Evolutionary conservation across 2,888 invertebrate species (phyloP), one percentile per base, ranked within the genome.

Genomic region (Blastobasis lacticolella): DNA sequence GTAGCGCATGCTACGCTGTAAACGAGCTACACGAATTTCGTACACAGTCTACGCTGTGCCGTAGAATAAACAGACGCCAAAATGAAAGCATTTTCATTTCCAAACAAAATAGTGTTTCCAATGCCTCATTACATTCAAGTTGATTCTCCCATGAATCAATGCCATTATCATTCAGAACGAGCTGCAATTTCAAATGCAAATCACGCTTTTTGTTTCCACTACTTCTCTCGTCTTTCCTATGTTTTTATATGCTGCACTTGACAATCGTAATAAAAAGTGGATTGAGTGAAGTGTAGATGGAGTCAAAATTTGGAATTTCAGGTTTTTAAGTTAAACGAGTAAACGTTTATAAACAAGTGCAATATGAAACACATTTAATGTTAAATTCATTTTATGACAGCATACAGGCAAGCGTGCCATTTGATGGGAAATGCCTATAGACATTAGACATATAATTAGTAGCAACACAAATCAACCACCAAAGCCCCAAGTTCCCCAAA

Each of bases 101-200:
- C 23, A 23, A 23, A 23, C 23, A 23, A 23, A 23, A 23, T 23
- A 23, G 10, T 49, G 38, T 40, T 45, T 23, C 9, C 43, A 43
- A 53, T 45, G 46, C 50, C 53, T 43, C 51, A 52, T 54, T 49
- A 49, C 52, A 57, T 52, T 52, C 53, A 52, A 47, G 38, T 50
- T 49, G 43, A 51, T 51, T 49, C 41, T 23, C 6, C 38, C 46
- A 55, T 52, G 51, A 55, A 55, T 55, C 55, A 54, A 52, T 47
- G 49, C 45, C 47, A 44, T 47, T 49, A 49, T 38, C 46, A 53
- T 53, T 47, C 49, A 54, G 49, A 38, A 46, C 49, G 43, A 42
- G 51, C 52, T 51, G 50, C 50, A 49, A 53, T 59, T 60, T 57
- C 54, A 55, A 56, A 61, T 61, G 59, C 59, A 59, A 61, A 61